Base-by-base conservation (phyloP, 2,113 vertebrate species). In the Polyodon spathula region DNA sequence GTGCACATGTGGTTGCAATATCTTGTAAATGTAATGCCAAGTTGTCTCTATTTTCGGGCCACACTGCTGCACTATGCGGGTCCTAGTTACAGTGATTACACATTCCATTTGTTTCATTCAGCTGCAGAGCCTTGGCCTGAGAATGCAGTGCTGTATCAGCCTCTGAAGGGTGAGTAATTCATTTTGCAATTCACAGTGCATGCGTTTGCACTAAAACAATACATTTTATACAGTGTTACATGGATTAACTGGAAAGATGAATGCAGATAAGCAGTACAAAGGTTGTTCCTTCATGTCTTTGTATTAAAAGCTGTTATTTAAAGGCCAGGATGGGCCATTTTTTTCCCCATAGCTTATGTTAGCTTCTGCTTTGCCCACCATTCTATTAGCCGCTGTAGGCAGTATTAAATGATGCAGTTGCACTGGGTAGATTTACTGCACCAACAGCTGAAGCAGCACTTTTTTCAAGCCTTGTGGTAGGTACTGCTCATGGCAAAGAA, bases 381-480 rank as follows among this genome's bases (percentile, higher is more conserved):
- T 87, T 88, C 85, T 86, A 81, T 79, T 79, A 81, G 81, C 78
- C 85, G 79, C 82, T 83, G 75, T 83, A 82, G 86, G 83, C 81
- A 78, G 79, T 81, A 77, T 85, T 83, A 85, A 86, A 85, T 83
- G 77, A 84, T 88, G 80, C 80, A 77, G 80, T 82, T 84, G 85
- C 76, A 83, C 73, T 86, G 87, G 87, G 84, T 85, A 88, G 86
- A 86, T 88, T 90, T 91, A 89, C 86, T 83, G 84, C 70, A 71
- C 74, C 77, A 76, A 79, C 79, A 84, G 87, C 88, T 91, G 88
- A 89, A 81, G 75, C 81, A 87, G 87, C 88, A 86, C 73, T 86
- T 86, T 83, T 87, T 85, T 81, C 81, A 89, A 87, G 86, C 85
- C 83, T 79, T 84, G 74, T 88, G 86, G 88, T 88, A 87, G 89